A percentile compares a stretch with the other conserved stretches of the same genome.
These are phyloP conservation scores for Suillia variegata DNA, from an alignment of 2,888 invertebrate species.

Conservation along the genomic window DNA sequence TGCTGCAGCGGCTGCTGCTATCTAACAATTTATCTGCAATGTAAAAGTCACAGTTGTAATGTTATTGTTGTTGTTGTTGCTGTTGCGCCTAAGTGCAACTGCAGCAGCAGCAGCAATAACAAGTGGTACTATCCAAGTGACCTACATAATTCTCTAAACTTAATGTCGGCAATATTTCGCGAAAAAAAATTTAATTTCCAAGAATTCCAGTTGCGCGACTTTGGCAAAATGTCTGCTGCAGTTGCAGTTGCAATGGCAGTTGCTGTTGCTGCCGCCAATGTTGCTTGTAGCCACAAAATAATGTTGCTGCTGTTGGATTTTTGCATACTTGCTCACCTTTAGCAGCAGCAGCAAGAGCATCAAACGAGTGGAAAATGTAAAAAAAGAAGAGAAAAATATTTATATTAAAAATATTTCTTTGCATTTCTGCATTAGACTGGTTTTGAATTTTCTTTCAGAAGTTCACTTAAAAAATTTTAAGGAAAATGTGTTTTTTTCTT, in stretches of 20 bases:
- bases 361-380: neutral
- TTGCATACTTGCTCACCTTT: constrained; percentile 16
- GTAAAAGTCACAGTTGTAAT: constrained; percentile 10
- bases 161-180: neutral
- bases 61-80: neutral
- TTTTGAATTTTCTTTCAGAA: neutral
- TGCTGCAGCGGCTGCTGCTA: constrained; percentile 5
- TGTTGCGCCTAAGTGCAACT: neutral
- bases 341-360: neutral
- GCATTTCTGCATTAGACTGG: no score
- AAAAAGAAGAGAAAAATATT: neutral
- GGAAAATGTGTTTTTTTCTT: neutral
- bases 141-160: constrained; percentile 25
- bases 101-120: constrained; percentile 1
- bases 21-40: constrained; percentile 3
- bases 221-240: neutral
- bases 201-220: neutral
- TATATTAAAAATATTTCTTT: neutral
- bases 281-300: neutral
- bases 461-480: neutral
- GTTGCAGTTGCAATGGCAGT: neutral
- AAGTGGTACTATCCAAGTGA: constrained; percentile 25
- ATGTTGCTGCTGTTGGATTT: neutral
- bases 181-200: neutral
- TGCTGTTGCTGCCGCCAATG: neutral